Evolutionary conservation across 1,140 invertebrate species (phyloP), one percentile per base, ranked within the genome.

Genomic region (Tyrophagus putrescentiae): DNA sequence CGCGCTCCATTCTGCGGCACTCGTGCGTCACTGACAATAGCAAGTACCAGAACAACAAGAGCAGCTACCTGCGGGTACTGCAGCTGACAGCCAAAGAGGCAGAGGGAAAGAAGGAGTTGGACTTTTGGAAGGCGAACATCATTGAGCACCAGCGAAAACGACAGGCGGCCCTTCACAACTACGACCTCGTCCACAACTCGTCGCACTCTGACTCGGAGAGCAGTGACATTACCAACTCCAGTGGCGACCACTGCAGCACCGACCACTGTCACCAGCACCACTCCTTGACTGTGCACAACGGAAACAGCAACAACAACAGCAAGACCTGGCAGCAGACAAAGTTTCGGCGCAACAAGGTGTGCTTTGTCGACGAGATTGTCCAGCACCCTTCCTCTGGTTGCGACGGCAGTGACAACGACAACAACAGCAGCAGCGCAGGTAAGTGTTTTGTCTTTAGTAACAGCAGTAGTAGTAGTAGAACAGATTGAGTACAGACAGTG

Each of bases 211-310:
- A 54, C 27, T 54, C 52, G 18, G 52, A 54, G 27, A 27, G 7
- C n/a, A 54, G 52, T 27, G 52, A 54, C 25, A 54, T 54, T 33
- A 27, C 25, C n/a, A 54, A n/a, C 9, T 27, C 52, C 21, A 27
- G 4, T 32, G 13, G 16, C 3, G 52, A 54, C 27, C n/a, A n/a
- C n/a, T n/a, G n/a, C n/a, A n/a, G n/a, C n/a, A 54, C 31, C 25
- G 13, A 7, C n/a, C 13, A 54, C 39, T 31, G 11, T 54, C 52
- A 32, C n/a, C 52, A 13, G n/a, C 13, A 31, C 13, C n/a, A 54
- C 39, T 25, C 27, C 3, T 11, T 50, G 13, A 42, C 39, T 54
- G 52, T 42, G 18, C 1, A 23, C 32, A 54, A 32, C 52, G 27
- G 39, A 54, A 54, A 18, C 50, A 1, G 41, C 41, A 42, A 3